A percentile compares a stretch with the other conserved stretches of the same genome.
Conservation (phyloP, 2,113 vertebrate species). For the Brevimyrus niger region DNA sequence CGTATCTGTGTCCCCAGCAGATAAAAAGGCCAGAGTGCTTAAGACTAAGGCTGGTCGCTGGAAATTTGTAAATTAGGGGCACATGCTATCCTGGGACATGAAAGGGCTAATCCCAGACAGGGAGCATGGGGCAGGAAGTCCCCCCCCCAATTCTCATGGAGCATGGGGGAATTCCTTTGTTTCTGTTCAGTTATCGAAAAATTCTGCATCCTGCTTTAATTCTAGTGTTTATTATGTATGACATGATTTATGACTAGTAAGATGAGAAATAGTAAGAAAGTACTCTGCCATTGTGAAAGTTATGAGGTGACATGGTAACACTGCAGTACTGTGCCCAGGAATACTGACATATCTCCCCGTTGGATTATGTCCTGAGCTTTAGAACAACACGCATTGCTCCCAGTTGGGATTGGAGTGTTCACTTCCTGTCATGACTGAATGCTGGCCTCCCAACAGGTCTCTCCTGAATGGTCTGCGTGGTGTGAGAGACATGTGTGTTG, state of each 20-base stretch:
- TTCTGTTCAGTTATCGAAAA: neutral
- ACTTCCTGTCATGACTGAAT: neutral
- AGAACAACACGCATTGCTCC: neutral
- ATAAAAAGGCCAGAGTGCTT: neutral
- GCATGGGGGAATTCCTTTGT: neutral
- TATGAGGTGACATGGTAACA: neutral
- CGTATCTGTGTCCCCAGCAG: neutral
- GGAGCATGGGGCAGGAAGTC: constrained; percentile 51
- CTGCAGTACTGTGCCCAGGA: neutral
- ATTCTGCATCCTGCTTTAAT: neutral
- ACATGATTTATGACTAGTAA: neutral
- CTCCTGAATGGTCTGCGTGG: neutral
- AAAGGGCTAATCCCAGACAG: constrained; percentile 64
- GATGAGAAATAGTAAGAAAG: neutral
- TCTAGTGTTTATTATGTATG: neutral
- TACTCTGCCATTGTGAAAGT: neutral
- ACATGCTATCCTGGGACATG: constrained; percentile 51
- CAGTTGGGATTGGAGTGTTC: neutral
- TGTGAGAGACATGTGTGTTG: neutral
- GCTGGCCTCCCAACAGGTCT: no score
- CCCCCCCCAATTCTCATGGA: constrained; percentile 11
- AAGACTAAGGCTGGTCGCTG: constrained; percentile 58
- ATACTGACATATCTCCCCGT: neutral
- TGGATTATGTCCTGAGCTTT: neutral
- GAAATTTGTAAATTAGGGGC: constrained; percentile 68